phyloP scores from a whole-genome alignment of 2,797 vertebrate genomes.

The Microhierax caerulescens region DNA sequence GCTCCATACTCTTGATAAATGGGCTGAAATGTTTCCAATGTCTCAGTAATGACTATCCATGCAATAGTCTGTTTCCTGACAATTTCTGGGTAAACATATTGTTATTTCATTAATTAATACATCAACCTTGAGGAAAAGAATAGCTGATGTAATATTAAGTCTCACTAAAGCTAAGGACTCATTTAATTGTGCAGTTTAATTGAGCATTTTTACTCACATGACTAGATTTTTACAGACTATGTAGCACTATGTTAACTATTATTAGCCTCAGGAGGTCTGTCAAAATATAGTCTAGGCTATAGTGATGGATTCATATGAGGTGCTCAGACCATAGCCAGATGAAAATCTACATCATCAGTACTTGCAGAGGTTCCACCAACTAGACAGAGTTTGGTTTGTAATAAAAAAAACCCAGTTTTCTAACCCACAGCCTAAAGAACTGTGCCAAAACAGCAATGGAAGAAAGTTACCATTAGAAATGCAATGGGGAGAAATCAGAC shows the following conservation, averaged over 20 bases:
- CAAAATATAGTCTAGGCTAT: neutral
- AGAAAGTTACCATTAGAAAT: neutral
- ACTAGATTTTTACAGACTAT: neutral
- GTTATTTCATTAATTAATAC: neutral
- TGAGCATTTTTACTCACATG: neutral
- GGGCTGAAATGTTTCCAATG: conserved; percentile 56
- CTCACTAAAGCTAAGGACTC: neutral
- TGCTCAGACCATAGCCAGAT: neutral
- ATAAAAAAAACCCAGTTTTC: neutral
- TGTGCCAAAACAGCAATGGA: neutral
- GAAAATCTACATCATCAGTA: neutral
- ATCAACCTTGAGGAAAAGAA: neutral
- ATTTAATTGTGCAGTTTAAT: neutral
- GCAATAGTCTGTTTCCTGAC: conserved; percentile 58
- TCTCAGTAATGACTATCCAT: conserved; percentile 49
- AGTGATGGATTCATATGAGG: neutral
- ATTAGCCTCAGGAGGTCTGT: neutral
- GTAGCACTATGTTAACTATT: neutral
- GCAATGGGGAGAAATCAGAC: neutral
- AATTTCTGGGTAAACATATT: neutral
- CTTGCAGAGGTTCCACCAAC: neutral
- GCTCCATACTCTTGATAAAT: conserved; percentile 42
- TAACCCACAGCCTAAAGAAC: neutral
- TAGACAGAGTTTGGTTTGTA: neutral
- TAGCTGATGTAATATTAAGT: neutral